Base-by-base conservation (phyloP, 2,888 invertebrate species). In the Dryobotodes eremita region DNA sequence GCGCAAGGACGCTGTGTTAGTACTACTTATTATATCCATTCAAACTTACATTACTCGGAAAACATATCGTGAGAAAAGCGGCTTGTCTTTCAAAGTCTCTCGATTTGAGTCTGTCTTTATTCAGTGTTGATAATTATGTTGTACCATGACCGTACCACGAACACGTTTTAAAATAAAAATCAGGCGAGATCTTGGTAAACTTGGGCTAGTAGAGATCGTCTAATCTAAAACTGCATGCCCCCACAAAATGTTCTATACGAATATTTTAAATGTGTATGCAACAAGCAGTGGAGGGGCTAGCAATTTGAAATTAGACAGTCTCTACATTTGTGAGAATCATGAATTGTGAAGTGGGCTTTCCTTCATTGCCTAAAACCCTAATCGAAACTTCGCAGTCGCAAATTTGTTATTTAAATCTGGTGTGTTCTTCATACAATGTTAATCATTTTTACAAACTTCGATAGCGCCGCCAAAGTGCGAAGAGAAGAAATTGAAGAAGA, bases 391-490 rank as follows among this genome's bases (percentile, higher is more conserved):
- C 7, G 6, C 48, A 57, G 20, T 50, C 20, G 13, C 15, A 31
- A 26, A 31, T 61, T 31, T 31, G 31, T 61, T 55, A 42, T 59
- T 26, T n/a, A 7, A 66, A 69, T 62, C 23, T 72, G 17, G 23
- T 71, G 46, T 13, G 7, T 70, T 61, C 55, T 26, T 42, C 23
- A 57, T 46, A 59, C 50, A 17, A 57, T 26, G 2, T 23, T 62
- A 20, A 48, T 57, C 26, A 23, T 62, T 59, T 36, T 79, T 62
- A 11, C 11, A 53, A 42, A 55, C 55, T 75, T 70, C 85, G 80
- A 55, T 85, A 96, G 96, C 23, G 93, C 93, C 3, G 71, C 90
- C 50, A 96, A 96, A 91, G 7, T 95, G 0, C 92, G 89, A 72
- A 95, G 92, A 90, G 92, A 92, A 17, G 93, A 93, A 80, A 13